Conservation (phyloP, 2,888 invertebrate species). For the Agapostemon virescens region DNA sequence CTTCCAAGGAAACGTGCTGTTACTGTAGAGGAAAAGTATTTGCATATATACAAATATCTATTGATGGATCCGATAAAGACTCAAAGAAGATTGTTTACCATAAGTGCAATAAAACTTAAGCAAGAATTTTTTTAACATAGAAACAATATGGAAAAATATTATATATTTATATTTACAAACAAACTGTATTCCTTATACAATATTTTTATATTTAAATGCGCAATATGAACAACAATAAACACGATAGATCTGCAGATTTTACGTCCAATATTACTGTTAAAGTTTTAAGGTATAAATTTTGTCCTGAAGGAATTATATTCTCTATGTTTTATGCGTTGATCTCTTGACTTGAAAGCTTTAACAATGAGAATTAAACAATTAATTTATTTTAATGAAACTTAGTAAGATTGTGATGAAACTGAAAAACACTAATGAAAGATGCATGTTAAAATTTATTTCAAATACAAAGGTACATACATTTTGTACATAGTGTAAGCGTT, state of each 20-base stretch:
- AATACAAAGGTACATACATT: conserved; percentile 59
- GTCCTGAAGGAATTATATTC: neutral
- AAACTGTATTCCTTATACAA: conserved; percentile 27
- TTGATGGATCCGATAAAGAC: neutral
- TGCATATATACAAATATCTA: conserved; percentile 57
- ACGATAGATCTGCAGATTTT: neutral
- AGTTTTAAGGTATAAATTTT: neutral
- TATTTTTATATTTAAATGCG: conserved; percentile 7
- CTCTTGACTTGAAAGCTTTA: neutral
- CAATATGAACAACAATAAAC: neutral
- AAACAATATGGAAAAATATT: conserved; percentile 14
- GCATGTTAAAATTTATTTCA: conserved; percentile 49
- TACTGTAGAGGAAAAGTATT: conserved; percentile 76
- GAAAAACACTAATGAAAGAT: conserved; percentile 18
- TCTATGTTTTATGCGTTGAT: too few relatives aligned
- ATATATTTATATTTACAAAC: conserved; percentile 22
- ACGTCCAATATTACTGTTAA: neutral
- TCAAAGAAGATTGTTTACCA: conserved; percentile 67
- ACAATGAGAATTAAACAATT: neutral
- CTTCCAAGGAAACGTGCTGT: conserved; percentile 64
- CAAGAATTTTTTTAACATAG: neutral
- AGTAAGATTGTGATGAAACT: neutral
- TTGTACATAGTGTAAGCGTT: conserved; percentile 51
- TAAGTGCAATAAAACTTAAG: conserved; percentile 58
- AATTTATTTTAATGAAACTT: neutral